Evolutionary conservation across 2,113 vertebrate species (phyloP).

Genomic region (Brachyhypopomus gauderio): DNA sequence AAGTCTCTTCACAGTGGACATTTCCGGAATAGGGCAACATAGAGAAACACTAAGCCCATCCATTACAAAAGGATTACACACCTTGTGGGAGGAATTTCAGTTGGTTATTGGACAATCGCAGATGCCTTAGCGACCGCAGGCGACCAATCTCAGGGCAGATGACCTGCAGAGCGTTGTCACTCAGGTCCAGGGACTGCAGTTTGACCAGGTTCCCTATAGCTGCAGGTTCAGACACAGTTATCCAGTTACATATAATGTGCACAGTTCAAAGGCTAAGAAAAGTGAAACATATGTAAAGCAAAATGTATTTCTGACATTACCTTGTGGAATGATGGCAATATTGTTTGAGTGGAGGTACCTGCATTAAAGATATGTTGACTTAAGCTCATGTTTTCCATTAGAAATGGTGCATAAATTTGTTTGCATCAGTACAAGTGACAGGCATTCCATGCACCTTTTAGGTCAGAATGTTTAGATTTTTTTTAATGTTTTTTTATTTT

Average conservation of each 20-base stretch:
- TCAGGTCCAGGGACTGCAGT: constrained; percentile 92
- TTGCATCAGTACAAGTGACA: not conserved
- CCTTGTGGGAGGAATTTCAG: constrained; percentile 88
- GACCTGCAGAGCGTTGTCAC: constrained; percentile 91
- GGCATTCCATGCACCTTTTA: not conserved
- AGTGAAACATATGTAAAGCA: not conserved
- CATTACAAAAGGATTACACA: constrained; percentile 56
- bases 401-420: too few relatives aligned
- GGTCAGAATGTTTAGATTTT: too few relatives aligned
- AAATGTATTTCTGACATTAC: constrained; percentile 65
- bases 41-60: not conserved
- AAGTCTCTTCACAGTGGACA: too few relatives aligned
- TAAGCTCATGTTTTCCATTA: not conserved
- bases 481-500: too few relatives aligned
- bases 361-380: constrained; percentile 44
- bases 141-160: constrained; percentile 93
- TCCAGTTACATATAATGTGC: not conserved
- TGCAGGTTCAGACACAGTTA: constrained; percentile 53
- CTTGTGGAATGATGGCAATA: constrained; percentile 94
- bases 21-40: too few relatives aligned
- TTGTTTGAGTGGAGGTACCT: constrained; percentile 98
- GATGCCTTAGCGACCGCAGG: constrained; percentile 88
- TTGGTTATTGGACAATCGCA: constrained; percentile 91
- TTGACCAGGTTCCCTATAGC: constrained; percentile 90
- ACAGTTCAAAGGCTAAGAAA: not conserved